phyloP scores from a whole-genome alignment of 1,140 invertebrate species.

The Euglossa dilemma region DNA sequence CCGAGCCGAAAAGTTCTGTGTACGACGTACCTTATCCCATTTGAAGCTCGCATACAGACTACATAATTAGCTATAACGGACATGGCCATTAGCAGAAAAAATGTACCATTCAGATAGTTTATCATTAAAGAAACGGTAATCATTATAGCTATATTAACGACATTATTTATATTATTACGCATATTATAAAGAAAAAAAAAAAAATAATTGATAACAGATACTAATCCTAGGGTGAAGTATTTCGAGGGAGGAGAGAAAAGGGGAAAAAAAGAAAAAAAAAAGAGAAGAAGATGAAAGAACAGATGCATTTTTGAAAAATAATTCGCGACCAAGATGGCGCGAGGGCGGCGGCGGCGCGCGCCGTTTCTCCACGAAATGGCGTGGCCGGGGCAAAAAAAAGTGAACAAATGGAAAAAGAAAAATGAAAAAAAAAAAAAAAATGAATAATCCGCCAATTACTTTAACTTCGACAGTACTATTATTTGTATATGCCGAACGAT shows the following conservation, averaged over 20 bases:
- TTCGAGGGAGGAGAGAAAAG: constrained; percentile 43
- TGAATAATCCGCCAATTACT: constrained; percentile 81
- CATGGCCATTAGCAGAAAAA: constrained; percentile 78
- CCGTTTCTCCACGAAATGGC: constrained; percentile 62
- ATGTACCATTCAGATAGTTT: constrained; percentile 81
- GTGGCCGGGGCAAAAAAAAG: constrained; percentile 42
- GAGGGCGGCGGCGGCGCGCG: constrained; percentile 60
- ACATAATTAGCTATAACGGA: constrained; percentile 76
- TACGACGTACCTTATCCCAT: constrained; percentile 79
- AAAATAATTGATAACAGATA: constrained; percentile 78
- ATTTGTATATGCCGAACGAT: constrained; percentile 83
- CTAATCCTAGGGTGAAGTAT: constrained; percentile 79
- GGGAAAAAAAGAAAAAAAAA: not conserved
- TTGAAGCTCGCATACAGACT: constrained; percentile 77
- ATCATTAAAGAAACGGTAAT: constrained; percentile 80
- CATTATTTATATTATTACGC: constrained; percentile 82
- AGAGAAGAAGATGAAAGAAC: too few relatives aligned
- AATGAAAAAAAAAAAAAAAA: constrained; percentile 58
- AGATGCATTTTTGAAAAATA: constrained; percentile 63
- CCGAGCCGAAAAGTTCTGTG: constrained; percentile 73
- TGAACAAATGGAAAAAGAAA: not conserved
- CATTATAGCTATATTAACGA: constrained; percentile 82
- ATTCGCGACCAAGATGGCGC: constrained; percentile 62
- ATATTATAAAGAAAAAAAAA: constrained; percentile 73
- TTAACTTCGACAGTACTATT: constrained; percentile 82